Conservation (phyloP, 1,140 invertebrate species). For the Heliconius himera region DNA sequence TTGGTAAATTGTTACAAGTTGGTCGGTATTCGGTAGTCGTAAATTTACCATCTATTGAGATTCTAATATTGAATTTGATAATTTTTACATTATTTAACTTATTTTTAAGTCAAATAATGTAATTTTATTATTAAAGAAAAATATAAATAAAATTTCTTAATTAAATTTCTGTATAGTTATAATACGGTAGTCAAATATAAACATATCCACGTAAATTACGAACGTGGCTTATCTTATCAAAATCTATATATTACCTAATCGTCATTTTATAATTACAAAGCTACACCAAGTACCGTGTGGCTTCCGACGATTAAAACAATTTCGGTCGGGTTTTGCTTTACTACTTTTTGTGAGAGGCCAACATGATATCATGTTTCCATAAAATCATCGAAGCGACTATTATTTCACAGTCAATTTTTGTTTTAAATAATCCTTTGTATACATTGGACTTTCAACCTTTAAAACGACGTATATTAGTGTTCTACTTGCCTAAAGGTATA, state of each 20-base stretch:
- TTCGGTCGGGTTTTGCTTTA: conserved; percentile 73
- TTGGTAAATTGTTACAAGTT: neutral
- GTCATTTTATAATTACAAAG: conserved; percentile 63
- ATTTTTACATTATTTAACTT: neutral
- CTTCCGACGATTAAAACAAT: conserved; percentile 80
- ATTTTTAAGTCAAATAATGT: too few relatives aligned
- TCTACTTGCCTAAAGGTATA: conserved; percentile 25
- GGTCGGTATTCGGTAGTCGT: neutral
- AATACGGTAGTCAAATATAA: neutral
- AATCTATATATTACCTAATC: conserved; percentile 27
- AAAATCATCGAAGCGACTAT: conserved; percentile 80
- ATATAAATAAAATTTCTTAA: too few relatives aligned
- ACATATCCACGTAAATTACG: neutral
- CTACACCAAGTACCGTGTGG: conserved; percentile 60
- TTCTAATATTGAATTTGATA: neutral
- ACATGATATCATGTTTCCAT: conserved; percentile 79
- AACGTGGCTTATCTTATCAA: neutral
- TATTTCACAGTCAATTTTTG: conserved; percentile 62
- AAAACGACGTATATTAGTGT: conserved; percentile 43
- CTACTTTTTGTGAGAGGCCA: conserved; percentile 78
- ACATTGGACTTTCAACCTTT: conserved; percentile 42
- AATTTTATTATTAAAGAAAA: too few relatives aligned
- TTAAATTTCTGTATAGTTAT: too few relatives aligned
- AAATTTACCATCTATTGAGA: neutral
- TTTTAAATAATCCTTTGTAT: conserved; percentile 49